phyloP scores from a whole-genome alignment of 2,113 vertebrate species.

The Candoia aspera region DNA sequence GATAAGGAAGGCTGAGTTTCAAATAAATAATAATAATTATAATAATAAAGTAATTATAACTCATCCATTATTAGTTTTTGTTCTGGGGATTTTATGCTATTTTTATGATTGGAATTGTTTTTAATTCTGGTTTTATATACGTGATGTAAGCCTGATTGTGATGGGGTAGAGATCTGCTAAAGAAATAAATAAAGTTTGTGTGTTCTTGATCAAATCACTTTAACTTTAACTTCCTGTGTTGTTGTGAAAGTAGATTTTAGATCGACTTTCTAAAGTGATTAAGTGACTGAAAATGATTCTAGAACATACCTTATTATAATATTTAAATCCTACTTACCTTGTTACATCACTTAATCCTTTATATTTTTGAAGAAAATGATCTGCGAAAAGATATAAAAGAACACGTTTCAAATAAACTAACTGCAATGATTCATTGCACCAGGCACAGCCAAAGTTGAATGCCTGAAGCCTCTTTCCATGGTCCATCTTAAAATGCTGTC shows the following conservation, averaged over 20 bases:
- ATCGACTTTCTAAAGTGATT: background rate
- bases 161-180: background rate
- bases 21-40: too few relatives aligned
- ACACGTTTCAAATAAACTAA: background rate
- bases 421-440: background rate
- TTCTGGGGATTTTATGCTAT: background rate
- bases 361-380: background rate
- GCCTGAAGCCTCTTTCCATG: background rate
- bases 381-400: background rate
- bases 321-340: background rate
- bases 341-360: background rate
- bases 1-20: background rate
- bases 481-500: background rate
- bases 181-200: background rate
- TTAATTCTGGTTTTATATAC: background rate
- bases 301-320: background rate
- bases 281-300: background rate
- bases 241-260: background rate
- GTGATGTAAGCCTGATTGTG: background rate
- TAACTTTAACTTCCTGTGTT: background rate
- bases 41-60: too few relatives aligned
- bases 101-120: background rate
- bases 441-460: background rate
- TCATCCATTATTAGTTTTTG: background rate
- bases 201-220: background rate